Evolutionary conservation across 2,113 vertebrate species (phyloP), one percentile per base, ranked within the genome.

Genomic region (Cavia aperea): DNA sequence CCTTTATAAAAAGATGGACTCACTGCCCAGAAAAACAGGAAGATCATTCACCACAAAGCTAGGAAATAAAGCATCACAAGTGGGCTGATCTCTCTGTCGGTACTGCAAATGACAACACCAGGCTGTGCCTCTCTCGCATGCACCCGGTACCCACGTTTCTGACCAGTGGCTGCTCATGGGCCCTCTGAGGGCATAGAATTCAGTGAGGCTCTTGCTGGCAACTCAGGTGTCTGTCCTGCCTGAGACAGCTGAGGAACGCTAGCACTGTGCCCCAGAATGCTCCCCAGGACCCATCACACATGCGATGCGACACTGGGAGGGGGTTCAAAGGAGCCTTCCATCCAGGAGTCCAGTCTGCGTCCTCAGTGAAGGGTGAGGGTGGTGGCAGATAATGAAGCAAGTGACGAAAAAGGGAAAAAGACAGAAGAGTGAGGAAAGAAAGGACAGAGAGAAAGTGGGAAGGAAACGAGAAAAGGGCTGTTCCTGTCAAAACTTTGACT

Each of bases 21-120:
- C 14, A 5, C 66, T 82, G 73, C 66, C 92, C 94, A 81, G 92
- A 91, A 63, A 93, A 82, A 79, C 56, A 93, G 94, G 73, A 92
- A 85, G 92, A 63, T 77, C 65, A 29, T 73, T 92, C 46, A 26
- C 72, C 26, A 89, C 84, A 43, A 89, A 92, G 78, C 31, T 68
- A 58, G 46, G 51, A 90, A 65, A 81, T 1, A 29, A 68, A 84
- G 49, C 72, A 39, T 5, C 33, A 68, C 24, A 79, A 51, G 26
- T 15, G 49, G 54, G 81, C 56, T 26, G 65, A 2, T 19, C 36
- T 51, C 66, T 85, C 60, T 12, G 5, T 7, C 16, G 29, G 88
- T 83, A 21, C 19, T 13, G 21, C 0, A 13, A 29, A 63, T 5
- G 54, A 21, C n/a, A 1, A 4, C 0, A 7, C 8, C 1, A 0